Evolutionary conservation across 2,113 vertebrate genomes (phyloP).

Genomic region (Corythoichthys intestinalis): DNA sequence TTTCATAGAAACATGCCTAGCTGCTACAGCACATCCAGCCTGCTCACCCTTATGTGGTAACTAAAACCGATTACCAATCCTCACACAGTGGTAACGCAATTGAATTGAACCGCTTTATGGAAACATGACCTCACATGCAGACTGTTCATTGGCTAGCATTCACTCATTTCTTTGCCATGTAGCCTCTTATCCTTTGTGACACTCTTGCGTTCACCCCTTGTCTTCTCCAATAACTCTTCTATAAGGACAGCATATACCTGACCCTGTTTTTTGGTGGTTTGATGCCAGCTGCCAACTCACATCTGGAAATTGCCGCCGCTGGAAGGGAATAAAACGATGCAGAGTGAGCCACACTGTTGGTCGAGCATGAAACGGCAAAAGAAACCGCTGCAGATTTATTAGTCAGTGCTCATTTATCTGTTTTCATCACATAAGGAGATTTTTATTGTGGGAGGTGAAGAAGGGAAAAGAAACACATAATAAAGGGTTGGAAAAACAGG

Average conservation of each 20-base stretch:
- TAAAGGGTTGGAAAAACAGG: constrained; percentile 59
- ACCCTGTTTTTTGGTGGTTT: constrained; percentile 27
- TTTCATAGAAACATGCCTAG: neutral
- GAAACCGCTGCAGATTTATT: constrained; percentile 54
- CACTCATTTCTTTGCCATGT: constrained; percentile 8
- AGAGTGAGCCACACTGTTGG: constrained; percentile 39
- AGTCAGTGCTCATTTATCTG: constrained; percentile 48
- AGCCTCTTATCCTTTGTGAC: constrained; percentile 16
- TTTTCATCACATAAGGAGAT: constrained; percentile 52
- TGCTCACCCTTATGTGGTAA: neutral
- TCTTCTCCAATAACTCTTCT: constrained; percentile 19
- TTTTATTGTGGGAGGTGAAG: constrained; percentile 24
- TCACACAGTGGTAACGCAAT: neutral
- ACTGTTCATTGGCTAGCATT: constrained; percentile 13
- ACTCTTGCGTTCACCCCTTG: constrained; percentile 12
- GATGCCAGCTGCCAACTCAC: constrained; percentile 45
- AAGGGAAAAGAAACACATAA: constrained; percentile 33
- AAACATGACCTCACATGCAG: constrained; percentile 2
- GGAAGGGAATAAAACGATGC: constrained; percentile 49
- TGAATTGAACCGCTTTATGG: neutral
- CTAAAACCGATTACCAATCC: neutral
- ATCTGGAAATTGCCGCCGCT: constrained; percentile 58
- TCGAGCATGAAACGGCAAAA: constrained; percentile 53
- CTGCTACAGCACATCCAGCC: neutral
- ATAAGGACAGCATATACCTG: constrained; percentile 43